Percentiles rank a stretch among this genome's conserved stretches.
phyloP scores from a whole-genome alignment of 1,140 invertebrate genomes.

The Marisa cornuarietis region DNA sequence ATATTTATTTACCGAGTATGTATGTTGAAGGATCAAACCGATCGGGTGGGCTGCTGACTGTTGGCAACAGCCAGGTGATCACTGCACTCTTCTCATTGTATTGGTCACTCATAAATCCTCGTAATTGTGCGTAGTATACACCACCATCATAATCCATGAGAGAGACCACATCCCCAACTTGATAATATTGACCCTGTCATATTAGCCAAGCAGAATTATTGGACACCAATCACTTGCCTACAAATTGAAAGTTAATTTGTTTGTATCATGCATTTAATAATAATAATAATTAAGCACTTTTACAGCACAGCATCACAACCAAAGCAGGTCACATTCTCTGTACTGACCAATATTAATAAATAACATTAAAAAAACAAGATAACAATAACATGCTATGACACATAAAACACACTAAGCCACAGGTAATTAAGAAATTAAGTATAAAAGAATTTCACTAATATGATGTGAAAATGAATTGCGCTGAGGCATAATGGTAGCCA shows the following conservation, averaged over 20 bases:
- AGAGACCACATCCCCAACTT: slow-evolving; percentile 91
- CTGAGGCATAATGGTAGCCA: no score
- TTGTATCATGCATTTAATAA: no score
- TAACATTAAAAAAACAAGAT: no score
- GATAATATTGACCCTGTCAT: slow-evolving; percentile 79
- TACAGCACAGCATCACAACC: background rate
- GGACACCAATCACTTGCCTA: background rate
- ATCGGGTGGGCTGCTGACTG: slow-evolving; percentile 79
- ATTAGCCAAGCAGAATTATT: slow-evolving; percentile 2
- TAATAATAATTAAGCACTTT: no score
- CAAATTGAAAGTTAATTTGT: no score
- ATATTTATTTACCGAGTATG: slow-evolving; percentile 76
- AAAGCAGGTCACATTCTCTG: no score
- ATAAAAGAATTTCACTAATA: no score
- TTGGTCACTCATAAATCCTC: slow-evolving; percentile 88
- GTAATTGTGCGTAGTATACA: slow-evolving; percentile 88
- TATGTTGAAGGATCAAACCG: slow-evolving; percentile 90
- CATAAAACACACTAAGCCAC: no score
- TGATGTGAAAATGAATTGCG: no score
- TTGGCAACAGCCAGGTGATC: slow-evolving; percentile 91
- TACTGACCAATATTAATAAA: no score
- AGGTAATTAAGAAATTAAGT: no score
- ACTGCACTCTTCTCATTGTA: slow-evolving; percentile 94
- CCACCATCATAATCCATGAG: slow-evolving; percentile 80
- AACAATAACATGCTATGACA: background rate